These are phyloP conservation scores for Acrobasis consociella DNA, from an alignment of 2,888 invertebrate species.

Conservation along the genomic window DNA sequence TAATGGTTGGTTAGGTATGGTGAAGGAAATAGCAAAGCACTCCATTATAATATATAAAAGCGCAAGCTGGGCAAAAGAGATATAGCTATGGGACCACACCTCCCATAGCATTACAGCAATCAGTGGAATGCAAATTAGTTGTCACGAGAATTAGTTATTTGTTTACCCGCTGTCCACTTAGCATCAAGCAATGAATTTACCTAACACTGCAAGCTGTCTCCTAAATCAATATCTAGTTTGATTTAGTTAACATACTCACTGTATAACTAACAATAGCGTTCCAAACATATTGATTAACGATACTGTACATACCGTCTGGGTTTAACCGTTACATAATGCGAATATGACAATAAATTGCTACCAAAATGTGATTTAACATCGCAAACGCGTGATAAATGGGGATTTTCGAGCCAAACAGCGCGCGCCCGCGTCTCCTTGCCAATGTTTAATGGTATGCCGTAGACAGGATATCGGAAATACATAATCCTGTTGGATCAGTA, in stretches of 20 bases:
- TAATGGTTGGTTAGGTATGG: too few relatives aligned
- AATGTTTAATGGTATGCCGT: slow-evolving; percentile 38
- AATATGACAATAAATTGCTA: slow-evolving; percentile 40
- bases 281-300: slow-evolving; percentile 29
- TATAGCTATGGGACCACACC: too few relatives aligned
- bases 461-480: slow-evolving; percentile 32
- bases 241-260: slow-evolving; percentile 7
- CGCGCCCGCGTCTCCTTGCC: slow-evolving; percentile 34
- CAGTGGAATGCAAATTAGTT: background rate
- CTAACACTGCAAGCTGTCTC: slow-evolving; percentile 17
- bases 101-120: background rate
- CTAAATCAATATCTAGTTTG: slow-evolving; percentile 21
- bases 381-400: slow-evolving; percentile 38
- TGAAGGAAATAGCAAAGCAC: too few relatives aligned
- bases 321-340: slow-evolving; percentile 26
- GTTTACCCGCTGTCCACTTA: slow-evolving; percentile 10
- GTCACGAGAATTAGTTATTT: background rate
- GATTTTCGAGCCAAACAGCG: slow-evolving; percentile 38
- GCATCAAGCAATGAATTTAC: slow-evolving; percentile 11
- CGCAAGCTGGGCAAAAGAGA: too few relatives aligned
- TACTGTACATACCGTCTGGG: slow-evolving; percentile 26
- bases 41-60: too few relatives aligned
- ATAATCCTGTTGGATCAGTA: slow-evolving; percentile 19
- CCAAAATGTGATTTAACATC: slow-evolving; percentile 39
- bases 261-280: slow-evolving; percentile 5